A percentile compares a stretch with the other conserved stretches of the same genome.
These are phyloP conservation scores for Branchipolynoe longqiensis DNA, from an alignment of 2,888 invertebrate genomes.

Conservation along the genomic window DNA sequence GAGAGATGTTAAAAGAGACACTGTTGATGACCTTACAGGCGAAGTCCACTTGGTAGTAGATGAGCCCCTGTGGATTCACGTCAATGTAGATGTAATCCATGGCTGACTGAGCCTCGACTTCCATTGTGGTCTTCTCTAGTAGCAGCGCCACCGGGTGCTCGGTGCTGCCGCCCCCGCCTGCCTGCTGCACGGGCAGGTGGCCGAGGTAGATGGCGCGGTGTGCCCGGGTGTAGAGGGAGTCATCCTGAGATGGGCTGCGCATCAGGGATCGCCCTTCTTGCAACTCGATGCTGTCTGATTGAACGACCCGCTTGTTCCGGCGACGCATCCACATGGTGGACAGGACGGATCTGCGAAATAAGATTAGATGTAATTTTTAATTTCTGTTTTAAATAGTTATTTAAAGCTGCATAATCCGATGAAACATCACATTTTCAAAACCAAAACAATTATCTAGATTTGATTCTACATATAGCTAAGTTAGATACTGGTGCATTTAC, in stretches of 20 bases:
- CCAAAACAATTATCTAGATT: too few relatives aligned
- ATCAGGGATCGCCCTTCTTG: conserved; percentile 36
- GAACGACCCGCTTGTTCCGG: background rate
- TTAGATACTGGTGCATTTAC: too few relatives aligned
- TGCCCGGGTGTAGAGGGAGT: background rate
- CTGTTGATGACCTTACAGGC: conserved; percentile 37
- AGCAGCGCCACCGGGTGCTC: conserved; percentile 53
- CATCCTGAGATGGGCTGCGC: background rate
- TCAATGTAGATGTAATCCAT: conserved; percentile 53
- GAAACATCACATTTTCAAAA: too few relatives aligned
- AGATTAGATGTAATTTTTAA: too few relatives aligned
- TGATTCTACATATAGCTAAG: too few relatives aligned
- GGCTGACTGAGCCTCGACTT: background rate
- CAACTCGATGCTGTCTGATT: conserved; percentile 25
- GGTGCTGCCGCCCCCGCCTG: conserved; percentile 12
- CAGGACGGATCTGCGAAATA: conserved; percentile 11
- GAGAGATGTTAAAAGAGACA: conserved; percentile 42
- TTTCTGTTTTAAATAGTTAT: too few relatives aligned
- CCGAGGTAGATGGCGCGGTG: conserved; percentile 52
- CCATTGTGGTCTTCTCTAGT: conserved; percentile 38
- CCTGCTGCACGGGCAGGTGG: conserved; percentile 4
- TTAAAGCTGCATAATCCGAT: too few relatives aligned
- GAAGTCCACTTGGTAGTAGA: conserved; percentile 42
- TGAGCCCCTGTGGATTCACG: conserved; percentile 13
- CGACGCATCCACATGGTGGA: conserved; percentile 35